Percentiles rank a stretch among this genome's conserved stretches.
These are phyloP conservation scores for Ridgeia piscesae DNA, from an alignment of 1,140 invertebrate species.

Conservation along the genomic window DNA sequence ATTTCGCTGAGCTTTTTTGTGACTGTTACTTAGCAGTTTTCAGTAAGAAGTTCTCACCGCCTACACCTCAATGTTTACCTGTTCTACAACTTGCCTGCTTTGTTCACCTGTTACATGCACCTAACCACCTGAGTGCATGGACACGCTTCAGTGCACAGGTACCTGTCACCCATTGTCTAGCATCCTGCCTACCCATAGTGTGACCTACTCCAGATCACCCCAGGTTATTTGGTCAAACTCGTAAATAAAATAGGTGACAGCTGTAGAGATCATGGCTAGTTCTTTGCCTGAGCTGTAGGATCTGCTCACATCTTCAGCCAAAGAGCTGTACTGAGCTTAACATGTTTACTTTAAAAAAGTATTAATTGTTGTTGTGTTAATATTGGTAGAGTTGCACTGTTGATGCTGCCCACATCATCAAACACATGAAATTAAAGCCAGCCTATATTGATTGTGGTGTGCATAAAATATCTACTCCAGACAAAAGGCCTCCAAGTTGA, in stretches of 20 bases:
- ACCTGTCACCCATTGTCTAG: not conserved
- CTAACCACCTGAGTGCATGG: not conserved
- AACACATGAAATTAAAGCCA: conserved; percentile 14
- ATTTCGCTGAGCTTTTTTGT: no score
- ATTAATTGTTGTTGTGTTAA: not conserved
- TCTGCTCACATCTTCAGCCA: not conserved
- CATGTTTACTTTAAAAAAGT: not conserved
- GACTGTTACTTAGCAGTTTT: not conserved
- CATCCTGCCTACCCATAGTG: not conserved
- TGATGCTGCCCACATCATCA: not conserved
- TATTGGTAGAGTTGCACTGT: not conserved
- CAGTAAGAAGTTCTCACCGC: not conserved
- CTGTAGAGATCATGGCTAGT: not conserved
- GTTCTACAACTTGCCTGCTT: not conserved
- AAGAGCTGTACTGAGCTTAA: not conserved
- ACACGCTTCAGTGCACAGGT: not conserved
- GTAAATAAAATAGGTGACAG: not conserved
- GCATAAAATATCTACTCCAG: no score
- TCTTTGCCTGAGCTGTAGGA: not conserved
- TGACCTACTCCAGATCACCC: not conserved
- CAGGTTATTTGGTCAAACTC: not conserved
- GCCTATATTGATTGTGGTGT: no score
- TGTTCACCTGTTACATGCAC: not conserved
- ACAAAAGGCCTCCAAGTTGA: no score
- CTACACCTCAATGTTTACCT: not conserved